Percentiles rank a stretch among this genome's conserved stretches.
These are phyloP conservation scores for Hippocampus zosterae DNA, from an alignment of 2,113 vertebrate genomes.

Conservation along the genomic window DNA sequence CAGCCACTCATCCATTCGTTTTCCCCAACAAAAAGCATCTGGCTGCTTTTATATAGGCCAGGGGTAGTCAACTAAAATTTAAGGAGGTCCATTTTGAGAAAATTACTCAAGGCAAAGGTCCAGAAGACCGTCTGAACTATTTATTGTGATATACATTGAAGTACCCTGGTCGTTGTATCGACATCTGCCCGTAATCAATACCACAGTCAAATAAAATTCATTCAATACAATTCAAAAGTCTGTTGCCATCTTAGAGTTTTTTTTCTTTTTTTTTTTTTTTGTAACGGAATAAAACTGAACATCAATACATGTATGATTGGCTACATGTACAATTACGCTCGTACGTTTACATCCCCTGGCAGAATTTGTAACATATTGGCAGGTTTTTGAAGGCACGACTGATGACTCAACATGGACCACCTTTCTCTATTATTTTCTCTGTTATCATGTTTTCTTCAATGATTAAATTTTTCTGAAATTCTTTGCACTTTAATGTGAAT, in stretches of 20 bases:
- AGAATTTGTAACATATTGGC: too few relatives aligned
- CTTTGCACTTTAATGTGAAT: background rate
- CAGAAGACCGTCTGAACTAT: background rate
- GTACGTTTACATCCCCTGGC: too few relatives aligned
- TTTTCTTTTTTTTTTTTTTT: too few relatives aligned
- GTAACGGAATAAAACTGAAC: too few relatives aligned
- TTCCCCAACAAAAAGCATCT: constrained; percentile 3
- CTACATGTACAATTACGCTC: too few relatives aligned
- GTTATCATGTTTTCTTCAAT: background rate
- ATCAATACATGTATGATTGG: too few relatives aligned
- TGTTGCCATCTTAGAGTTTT: background rate
- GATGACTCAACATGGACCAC: too few relatives aligned
- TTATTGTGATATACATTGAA: background rate
- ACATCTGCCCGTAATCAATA: background rate
- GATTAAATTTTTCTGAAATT: background rate
- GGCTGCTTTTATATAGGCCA: constrained; percentile 1
- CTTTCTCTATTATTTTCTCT: background rate
- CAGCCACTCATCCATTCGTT: constrained; percentile 18
- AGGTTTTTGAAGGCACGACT: too few relatives aligned
- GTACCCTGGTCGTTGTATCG: background rate
- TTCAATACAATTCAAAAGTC: background rate
- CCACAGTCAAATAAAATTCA: background rate
- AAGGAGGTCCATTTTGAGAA: too few relatives aligned
- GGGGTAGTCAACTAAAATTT: too few relatives aligned
- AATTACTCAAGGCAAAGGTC: background rate